These are phyloP conservation scores for Eledone cirrhosa DNA, from an alignment of 2,888 invertebrate species.

Conservation along the genomic window DNA sequence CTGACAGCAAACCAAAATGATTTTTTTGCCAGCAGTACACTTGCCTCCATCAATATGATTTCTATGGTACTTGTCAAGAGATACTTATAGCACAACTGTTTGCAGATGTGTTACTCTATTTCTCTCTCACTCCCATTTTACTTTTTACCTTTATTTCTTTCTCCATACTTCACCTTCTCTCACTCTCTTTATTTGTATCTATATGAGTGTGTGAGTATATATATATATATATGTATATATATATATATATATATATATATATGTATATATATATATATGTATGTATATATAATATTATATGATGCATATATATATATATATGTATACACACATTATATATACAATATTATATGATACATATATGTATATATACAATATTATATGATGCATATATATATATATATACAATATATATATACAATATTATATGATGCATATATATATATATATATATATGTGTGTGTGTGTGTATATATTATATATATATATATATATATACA, in stretches of 20 bases:
- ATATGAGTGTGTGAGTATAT: background rate
- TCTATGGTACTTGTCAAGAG: no score
- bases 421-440: background rate
- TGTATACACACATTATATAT: background rate
- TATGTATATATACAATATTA: background rate
- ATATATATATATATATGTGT: background rate
- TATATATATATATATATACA: background rate
- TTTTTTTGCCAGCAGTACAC: no score
- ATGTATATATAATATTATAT: background rate
- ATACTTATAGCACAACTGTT: no score
- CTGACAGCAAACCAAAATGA: no score
- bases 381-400: background rate
- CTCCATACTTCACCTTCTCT: no score
- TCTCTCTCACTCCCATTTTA: no score
- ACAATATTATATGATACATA: background rate
- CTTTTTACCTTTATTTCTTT: no score
- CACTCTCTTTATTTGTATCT: background rate
- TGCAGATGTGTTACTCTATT: no score
- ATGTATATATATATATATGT: background rate
- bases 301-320: background rate
- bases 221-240: background rate
- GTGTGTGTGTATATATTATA: background rate
- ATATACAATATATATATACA: background rate
- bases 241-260: background rate
- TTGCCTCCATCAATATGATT: no score